These are phyloP conservation scores for Shinisaurus crocodilurus DNA, from an alignment of 2,113 vertebrate genomes.

Conservation along the genomic window DNA sequence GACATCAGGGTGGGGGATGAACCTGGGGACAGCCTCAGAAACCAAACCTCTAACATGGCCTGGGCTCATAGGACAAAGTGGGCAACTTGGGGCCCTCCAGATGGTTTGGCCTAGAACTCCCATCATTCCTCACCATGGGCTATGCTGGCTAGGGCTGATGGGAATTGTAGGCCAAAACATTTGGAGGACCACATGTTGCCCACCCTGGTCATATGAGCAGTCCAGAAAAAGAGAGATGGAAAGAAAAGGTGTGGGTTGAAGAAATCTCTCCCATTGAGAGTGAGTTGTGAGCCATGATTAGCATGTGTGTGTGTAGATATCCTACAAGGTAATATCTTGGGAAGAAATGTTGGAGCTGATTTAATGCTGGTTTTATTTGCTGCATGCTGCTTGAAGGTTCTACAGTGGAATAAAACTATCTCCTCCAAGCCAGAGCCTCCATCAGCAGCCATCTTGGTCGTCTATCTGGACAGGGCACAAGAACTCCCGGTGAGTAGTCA, in stretches of 20 bases:
- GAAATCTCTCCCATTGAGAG: neutral
- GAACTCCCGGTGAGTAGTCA: conserved; percentile 84
- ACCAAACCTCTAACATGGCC: neutral
- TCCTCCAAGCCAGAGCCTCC: conserved; percentile 83
- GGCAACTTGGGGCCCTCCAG: too few species aligned
- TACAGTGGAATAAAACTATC: conserved; percentile 83
- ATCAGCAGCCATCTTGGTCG: conserved; percentile 86
- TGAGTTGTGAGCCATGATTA: neutral
- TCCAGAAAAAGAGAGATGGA: neutral
- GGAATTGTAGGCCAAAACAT: too few species aligned
- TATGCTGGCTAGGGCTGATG: too few species aligned
- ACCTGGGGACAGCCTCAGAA: neutral
- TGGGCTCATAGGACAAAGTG: neutral
- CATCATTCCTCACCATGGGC: too few species aligned
- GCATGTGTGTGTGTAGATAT: too few species aligned
- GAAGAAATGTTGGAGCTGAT: neutral
- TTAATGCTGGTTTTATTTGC: neutral
- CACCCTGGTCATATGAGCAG: too few species aligned
- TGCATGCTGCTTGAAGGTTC: conserved; percentile 75
- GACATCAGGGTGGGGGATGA: neutral
- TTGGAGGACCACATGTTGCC: too few species aligned
- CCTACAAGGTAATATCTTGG: neutral
- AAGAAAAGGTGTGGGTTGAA: neutral
- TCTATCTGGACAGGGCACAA: conserved; percentile 90
- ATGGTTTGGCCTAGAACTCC: too few species aligned